Percentiles rank a stretch among this genome's conserved stretches.
Conservation (phyloP, 2,797 vertebrate species). For the Gymnopithys bicolor region DNA sequence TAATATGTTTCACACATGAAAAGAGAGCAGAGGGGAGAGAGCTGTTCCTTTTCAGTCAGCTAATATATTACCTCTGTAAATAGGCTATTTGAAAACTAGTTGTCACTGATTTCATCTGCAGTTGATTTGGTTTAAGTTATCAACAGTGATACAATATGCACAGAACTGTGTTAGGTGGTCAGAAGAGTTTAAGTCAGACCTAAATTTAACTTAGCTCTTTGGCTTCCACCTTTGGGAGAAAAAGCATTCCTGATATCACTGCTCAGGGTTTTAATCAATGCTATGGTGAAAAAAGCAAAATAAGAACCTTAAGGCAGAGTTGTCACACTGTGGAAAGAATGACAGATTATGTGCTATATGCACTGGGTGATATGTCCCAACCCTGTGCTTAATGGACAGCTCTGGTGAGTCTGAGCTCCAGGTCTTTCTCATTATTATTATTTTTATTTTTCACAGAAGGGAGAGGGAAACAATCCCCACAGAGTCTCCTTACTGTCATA, state of each 20-base stretch:
- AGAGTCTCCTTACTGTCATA: not conserved
- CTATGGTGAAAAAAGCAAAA: not conserved
- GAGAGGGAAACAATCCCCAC: not conserved
- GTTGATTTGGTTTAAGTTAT: not conserved
- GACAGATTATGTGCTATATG: not conserved
- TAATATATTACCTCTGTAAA: not conserved
- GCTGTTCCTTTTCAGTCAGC: not conserved
- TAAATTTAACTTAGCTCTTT: not conserved
- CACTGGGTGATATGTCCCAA: not conserved
- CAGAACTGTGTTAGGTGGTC: not conserved
- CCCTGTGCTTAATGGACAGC: not conserved
- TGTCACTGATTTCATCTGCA: not conserved
- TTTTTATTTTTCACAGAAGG: not conserved
- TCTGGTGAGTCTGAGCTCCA: not conserved
- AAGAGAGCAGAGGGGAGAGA: not conserved
- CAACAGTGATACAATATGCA: not conserved
- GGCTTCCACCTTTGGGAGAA: not conserved
- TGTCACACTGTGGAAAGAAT: not conserved
- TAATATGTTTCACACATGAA: not conserved
- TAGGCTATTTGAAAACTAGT: not conserved
- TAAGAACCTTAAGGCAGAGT: not conserved
- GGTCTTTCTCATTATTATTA: not conserved
- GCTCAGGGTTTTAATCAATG: not conserved
- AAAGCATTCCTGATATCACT: not conserved
- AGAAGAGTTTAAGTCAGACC: not conserved